phyloP scores from a whole-genome alignment of 2,797 vertebrate species.

The Sebastes elongatus region DNA sequence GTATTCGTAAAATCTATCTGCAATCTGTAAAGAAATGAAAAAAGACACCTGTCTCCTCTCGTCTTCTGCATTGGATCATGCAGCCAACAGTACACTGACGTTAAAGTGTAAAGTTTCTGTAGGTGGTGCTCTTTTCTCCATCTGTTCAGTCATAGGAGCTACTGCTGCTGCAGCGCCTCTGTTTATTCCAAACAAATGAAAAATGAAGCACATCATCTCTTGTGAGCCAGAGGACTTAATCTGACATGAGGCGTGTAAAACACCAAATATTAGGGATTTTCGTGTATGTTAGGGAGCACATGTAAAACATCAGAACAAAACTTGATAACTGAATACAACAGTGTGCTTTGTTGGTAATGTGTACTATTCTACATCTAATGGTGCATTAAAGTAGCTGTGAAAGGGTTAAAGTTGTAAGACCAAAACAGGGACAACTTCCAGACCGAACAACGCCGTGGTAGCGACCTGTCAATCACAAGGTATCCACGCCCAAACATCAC shows the following conservation, averaged over 20 bases:
- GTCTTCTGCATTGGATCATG: not conserved
- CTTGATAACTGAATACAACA: not conserved
- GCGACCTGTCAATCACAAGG: too few species aligned
- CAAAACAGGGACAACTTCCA: too few species aligned
- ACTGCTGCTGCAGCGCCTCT: not conserved
- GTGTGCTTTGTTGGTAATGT: not conserved
- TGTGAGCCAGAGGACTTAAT: not conserved
- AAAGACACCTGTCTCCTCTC: not conserved
- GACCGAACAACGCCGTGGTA: too few species aligned
- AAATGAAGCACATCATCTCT: not conserved
- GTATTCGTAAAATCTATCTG: not conserved
- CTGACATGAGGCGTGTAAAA: not conserved
- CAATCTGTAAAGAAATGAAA: not conserved
- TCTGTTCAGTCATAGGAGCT: not conserved
- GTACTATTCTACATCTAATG: not conserved
- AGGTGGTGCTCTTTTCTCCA: not conserved
- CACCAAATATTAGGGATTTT: not conserved
- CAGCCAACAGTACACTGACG: not conserved
- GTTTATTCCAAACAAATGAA: conserved; percentile 7
- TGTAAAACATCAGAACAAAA: not conserved
- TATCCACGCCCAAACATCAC: too few species aligned
- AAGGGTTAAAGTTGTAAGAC: too few species aligned
- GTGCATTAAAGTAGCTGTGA: too few species aligned
- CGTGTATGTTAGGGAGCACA: not conserved
- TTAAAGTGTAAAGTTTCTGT: not conserved